Conservation (phyloP, 64 coral and sea anemone species). For the Montipora sp. region DNA sequence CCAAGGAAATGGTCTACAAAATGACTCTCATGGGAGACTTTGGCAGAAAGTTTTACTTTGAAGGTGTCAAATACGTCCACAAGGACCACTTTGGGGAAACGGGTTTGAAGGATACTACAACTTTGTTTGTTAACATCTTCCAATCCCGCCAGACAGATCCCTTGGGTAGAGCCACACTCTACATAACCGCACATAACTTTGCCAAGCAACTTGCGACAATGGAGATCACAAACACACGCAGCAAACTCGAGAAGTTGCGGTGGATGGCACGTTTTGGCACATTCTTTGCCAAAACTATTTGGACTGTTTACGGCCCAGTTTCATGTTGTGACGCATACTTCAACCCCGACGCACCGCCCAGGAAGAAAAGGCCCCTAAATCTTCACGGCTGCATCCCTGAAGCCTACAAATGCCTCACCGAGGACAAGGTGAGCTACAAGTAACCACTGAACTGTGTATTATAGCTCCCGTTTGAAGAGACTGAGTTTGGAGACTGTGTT, state of each 20-base stretch:
- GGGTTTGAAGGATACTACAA: conserved; percentile 59
- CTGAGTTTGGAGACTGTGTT: neutral
- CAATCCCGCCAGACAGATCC: neutral
- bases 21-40: conserved; percentile 26
- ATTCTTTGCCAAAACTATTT: conserved; percentile 54
- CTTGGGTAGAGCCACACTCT: conserved; percentile 33
- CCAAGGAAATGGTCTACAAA: conserved; percentile 63
- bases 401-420: conserved; percentile 25
- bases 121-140: conserved; percentile 43
- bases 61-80: conserved; percentile 56
- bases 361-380: conserved; percentile 50
- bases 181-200: conserved; percentile 48
- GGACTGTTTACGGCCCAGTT: conserved; percentile 45
- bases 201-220: conserved; percentile 39
- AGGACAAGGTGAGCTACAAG: conserved; percentile 42
- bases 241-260: conserved; percentile 25
- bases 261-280: conserved; percentile 30
- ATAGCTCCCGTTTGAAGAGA: neutral
- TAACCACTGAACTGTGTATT: neutral
- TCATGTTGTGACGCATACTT: neutral
- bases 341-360: conserved; percentile 18
- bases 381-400: conserved; percentile 30
- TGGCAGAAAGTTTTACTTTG: conserved; percentile 34
- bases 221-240: conserved; percentile 52
- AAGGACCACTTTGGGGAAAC: conserved; percentile 54